Evolutionary conservation across 2,888 invertebrate genomes (phyloP), one percentile per base, ranked within the genome.

Genomic region (Conops quadrifasciatus): DNA sequence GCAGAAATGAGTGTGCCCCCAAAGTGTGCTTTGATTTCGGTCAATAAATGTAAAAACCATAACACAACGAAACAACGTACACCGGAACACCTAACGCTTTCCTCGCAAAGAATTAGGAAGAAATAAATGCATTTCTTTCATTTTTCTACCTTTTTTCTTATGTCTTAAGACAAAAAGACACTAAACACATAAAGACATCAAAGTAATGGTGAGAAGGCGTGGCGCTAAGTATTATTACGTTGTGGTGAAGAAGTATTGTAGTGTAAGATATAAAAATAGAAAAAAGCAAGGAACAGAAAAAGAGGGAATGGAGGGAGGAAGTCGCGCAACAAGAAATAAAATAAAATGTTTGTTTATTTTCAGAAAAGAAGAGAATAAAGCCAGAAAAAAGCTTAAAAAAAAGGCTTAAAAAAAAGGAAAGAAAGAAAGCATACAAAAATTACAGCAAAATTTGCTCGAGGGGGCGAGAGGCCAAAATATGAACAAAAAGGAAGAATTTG

Each of bases 131-230:
- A 36, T 7, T 7, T 7, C 5, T 9, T 36, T 36, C 36, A 36
- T 36, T 36, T 36, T 36, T 9, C 36, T 9, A 4, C 36, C 11
- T 19, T 53, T 53, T 21, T 53, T 19, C 53, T 53, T 24, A n/a
- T n/a, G n/a, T n/a, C 16, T 53, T 53, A 19, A 21, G 53, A 19
- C 21, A 21, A 21, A 19, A 11, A n/a, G n/a, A n/a, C n/a, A n/a
- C n/a, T 15, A n/a, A 53, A n/a, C 2, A 19, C 53, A 53, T 53
- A 53, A 53, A 47, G 53, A 51, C 66, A 66, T 66, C 53, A 66
- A 66, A 53, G 51, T n/a, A n/a, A n/a, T 26, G 7, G 49, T 2
- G 28, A 45, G 11, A 24, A 21, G 45, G 62, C 11, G 60, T 60
- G 60, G 43, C 21, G 36, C 43, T 11, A 60, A 36, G 60, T 43